These are phyloP conservation scores for Phrynosoma blainvillii DNA, from an alignment of 2,113 vertebrate species.

Conservation along the genomic window DNA sequence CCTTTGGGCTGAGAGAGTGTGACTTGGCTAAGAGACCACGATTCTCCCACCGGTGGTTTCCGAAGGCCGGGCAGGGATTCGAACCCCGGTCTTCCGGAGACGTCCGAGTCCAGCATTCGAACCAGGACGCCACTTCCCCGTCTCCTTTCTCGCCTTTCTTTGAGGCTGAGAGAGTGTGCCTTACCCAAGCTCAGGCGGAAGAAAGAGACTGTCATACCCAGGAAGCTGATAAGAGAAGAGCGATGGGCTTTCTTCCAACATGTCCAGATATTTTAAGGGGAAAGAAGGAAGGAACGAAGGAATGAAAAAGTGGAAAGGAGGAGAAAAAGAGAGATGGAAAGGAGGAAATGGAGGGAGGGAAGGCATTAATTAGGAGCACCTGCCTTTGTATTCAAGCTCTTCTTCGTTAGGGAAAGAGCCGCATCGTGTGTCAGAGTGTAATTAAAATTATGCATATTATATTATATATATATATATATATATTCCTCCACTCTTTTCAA, in stretches of 20 bases:
- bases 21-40: no score
- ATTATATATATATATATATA: background rate
- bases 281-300: background rate
- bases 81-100: no score
- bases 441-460: conserved; percentile 63
- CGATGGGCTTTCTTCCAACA: no score
- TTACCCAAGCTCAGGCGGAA: no score
- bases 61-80: no score
- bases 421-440: conserved; percentile 27
- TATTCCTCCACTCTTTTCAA: background rate
- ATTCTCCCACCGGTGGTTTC: no score
- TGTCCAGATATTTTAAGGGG: background rate
- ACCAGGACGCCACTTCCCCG: no score
- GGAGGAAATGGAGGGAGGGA: background rate
- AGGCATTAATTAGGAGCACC: background rate
- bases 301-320: background rate
- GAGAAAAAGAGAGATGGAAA: fast-evolving
- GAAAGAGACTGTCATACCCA: no score
- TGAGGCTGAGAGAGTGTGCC: no score
- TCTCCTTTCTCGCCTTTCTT: fast-evolving
- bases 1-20: no score
- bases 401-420: conserved; percentile 39
- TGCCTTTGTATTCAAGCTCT: conserved; percentile 49
- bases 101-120: no score
- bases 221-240: no score